Conservation (phyloP, 2,113 vertebrate genomes). For the Rhinogobius similis region DNA sequence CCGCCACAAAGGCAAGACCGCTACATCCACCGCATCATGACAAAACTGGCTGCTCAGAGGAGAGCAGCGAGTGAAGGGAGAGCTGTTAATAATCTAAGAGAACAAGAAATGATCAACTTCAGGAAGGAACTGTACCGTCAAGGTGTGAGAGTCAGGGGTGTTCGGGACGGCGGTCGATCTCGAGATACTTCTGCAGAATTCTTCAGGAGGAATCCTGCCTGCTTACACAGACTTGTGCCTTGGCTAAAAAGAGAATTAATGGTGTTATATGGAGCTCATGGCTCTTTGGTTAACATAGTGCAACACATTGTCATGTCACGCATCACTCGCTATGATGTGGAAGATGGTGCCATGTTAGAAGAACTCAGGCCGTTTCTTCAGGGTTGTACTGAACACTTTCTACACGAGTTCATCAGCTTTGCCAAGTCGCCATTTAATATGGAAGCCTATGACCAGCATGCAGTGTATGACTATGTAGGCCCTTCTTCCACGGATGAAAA, state of each 20-base stretch:
- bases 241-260: constrained; percentile 92
- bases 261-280: constrained; percentile 88
- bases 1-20: constrained; percentile 65
- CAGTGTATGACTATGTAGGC: constrained; percentile 88
- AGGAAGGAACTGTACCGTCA: constrained; percentile 88
- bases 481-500: constrained; percentile 86
- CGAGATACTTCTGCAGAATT: constrained; percentile 91
- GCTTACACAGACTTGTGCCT: constrained; percentile 90
- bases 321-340: constrained; percentile 86
- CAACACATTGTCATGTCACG: constrained; percentile 93
- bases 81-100: constrained; percentile 76
- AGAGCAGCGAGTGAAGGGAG: constrained; percentile 80
- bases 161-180: constrained; percentile 88
- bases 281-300: constrained; percentile 89
- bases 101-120: constrained; percentile 90
- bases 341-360: constrained; percentile 85
- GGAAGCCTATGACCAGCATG: constrained; percentile 91
- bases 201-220: constrained; percentile 89
- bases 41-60: constrained; percentile 79
- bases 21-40: constrained; percentile 82
- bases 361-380: constrained; percentile 89
- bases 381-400: constrained; percentile 89
- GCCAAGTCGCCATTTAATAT: constrained; percentile 93
- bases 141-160: constrained; percentile 82
- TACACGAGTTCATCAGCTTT: constrained; percentile 94